A percentile compares a stretch with the other conserved stretches of the same genome.
Evolutionary conservation across 2,113 vertebrate genomes (phyloP).

Genomic region (Smithornis capensis): DNA sequence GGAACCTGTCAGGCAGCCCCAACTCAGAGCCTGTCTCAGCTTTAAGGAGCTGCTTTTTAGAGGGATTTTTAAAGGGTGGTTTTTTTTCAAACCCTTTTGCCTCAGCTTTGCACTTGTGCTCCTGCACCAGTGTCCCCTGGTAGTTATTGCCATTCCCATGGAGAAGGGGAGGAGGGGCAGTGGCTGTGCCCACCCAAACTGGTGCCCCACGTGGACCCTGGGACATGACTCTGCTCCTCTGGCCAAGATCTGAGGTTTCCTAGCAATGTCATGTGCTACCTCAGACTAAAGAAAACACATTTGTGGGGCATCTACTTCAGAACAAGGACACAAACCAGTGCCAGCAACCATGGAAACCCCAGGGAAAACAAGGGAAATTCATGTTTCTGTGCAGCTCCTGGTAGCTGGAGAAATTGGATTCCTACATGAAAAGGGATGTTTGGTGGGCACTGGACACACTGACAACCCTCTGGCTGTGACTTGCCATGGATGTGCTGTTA

Average conservation of each 20-base stretch:
- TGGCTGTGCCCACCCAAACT: not conserved
- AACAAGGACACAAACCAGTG: not conserved
- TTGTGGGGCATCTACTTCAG: not conserved
- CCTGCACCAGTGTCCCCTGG: rapidly evolving
- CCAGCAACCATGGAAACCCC: not conserved
- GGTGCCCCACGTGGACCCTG: rapidly evolving
- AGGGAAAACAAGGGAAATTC: not conserved
- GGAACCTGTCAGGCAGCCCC: not conserved
- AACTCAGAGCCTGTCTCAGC: rapidly evolving
- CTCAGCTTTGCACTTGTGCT: not conserved
- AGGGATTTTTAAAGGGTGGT: not conserved
- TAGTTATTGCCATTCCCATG: rapidly evolving
- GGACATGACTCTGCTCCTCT: not conserved
- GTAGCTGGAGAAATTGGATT: not conserved
- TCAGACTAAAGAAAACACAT: not conserved
- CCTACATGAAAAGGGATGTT: not conserved
- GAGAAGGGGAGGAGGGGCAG: not conserved
- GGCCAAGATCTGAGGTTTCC: not conserved
- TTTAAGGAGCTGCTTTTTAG: not conserved
- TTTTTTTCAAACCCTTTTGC: not conserved
- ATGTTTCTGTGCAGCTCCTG: not conserved
- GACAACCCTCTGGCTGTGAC: not conserved
- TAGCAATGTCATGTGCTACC: not conserved
- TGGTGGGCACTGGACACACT: rapidly evolving
- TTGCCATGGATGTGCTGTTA: not conserved